Percentiles rank a stretch among this genome's conserved stretches.
phyloP scores from a whole-genome alignment of 1,140 invertebrate species.

The Panulirus ornatus region DNA sequence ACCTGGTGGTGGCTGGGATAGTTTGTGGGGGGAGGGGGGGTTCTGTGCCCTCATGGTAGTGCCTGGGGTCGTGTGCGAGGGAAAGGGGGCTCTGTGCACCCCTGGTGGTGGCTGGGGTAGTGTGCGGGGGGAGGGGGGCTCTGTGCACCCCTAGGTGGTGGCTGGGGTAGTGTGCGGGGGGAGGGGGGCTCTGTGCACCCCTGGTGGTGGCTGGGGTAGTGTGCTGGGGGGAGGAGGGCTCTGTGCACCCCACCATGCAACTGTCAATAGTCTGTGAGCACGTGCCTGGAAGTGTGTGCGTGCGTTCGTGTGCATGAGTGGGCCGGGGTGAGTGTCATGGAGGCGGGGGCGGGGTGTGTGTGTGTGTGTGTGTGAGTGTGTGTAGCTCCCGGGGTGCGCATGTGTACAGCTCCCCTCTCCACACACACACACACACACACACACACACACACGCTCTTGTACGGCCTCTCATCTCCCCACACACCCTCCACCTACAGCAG shows the following conservation, averaged over 20 bases:
- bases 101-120: too few species aligned
- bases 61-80: too few species aligned
- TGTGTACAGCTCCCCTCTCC: constrained; percentile 52
- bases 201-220: too few species aligned
- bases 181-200: too few species aligned
- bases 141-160: too few species aligned
- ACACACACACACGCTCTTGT: constrained; percentile 48
- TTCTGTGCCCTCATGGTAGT: too few species aligned
- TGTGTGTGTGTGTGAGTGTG: constrained; percentile 54
- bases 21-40: too few species aligned
- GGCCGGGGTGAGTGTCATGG: constrained; percentile 36
- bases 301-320: constrained; percentile 62
- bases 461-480: constrained; percentile 27
- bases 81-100: too few species aligned
- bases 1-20: too few species aligned
- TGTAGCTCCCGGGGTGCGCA: constrained; percentile 27
- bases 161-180: too few species aligned
- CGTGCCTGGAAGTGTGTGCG: constrained; percentile 67
- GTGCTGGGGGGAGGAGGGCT: too few species aligned
- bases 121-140: too few species aligned
- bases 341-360: constrained; percentile 33
- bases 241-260: constrained; percentile 66
- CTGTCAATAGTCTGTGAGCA: constrained; percentile 68
- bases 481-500: constrained; percentile 41
- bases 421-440: constrained; percentile 33